Evolutionary conservation across 2,797 vertebrate species (phyloP), one percentile per base, ranked within the genome.

Genomic region (Acestrorhynchus altus): DNA sequence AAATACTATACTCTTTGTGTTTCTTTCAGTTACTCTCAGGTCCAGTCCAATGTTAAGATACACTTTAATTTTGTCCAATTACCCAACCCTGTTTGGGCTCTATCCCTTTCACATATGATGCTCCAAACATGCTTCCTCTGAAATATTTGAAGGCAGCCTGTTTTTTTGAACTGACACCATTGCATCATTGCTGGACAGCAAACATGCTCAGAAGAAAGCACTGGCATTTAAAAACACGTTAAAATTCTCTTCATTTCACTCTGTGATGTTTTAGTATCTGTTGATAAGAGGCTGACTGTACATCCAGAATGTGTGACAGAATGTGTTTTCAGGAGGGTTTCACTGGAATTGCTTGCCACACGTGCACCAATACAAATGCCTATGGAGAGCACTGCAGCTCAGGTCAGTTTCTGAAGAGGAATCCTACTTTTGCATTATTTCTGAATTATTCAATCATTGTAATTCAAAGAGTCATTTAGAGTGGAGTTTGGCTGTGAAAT

Each of bases 341-440:
- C 81, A 74, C 90, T 0, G 98, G 97, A 0, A 93, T 93, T 57
- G 92, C 94, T 59, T 99, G 98, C 88, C 95, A 98, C 78, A 86
- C 95, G 0, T 99, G 97, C 87, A 81, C 1, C 9, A 93, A 96
- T 79, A 81, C 87, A 20, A 92, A 89, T 11, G 78, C 42, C 4
- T 99, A 89, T 18, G 97, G 97, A 46, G 87, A 89, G 9, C 89
- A 93, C 61, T 99, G 98, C 81, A 90, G 91, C 49, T 93, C 93
- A 90, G 94, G 97, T 99, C 84, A 89, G 90, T 46, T 69, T 49
- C 20, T 42, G 1, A 7, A 44, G 35, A 42, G 31, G 46, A 49
- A 49, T 18, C 16, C 46, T 16, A 49, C 46, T 35, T 35, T 35
- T 35, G 6, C 11, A 15, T 26, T 1, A 57, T 15, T 13, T 57